Evolutionary conservation across 2,797 vertebrate genomes (phyloP).

Genomic region (Uromys caudimaculatus): DNA sequence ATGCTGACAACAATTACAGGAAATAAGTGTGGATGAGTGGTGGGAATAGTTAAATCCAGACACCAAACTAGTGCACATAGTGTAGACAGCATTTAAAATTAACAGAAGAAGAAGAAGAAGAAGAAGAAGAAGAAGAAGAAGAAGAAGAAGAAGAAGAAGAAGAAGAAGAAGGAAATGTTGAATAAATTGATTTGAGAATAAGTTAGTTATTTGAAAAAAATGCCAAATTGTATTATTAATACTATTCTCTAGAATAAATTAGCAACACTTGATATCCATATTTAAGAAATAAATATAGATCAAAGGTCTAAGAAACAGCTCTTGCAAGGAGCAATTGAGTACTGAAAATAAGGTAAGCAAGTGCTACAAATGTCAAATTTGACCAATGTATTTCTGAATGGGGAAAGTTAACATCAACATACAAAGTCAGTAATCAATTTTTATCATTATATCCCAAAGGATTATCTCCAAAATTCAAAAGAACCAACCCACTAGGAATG

Average conservation of each 20-base stretch:
- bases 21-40: not conserved
- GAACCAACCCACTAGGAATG: not conserved
- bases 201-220: not conserved
- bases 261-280: not conserved
- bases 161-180: not conserved
- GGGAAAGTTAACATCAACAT: not conserved
- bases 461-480: not conserved
- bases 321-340: not conserved
- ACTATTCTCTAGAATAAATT: not conserved
- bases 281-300: not conserved
- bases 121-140: no score
- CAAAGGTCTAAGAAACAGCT: not conserved
- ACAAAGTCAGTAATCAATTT: not conserved
- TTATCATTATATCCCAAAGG: not conserved
- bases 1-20: not conserved
- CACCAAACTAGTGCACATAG: not conserved
- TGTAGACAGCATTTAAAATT: not conserved
- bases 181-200: not conserved
- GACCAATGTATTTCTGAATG: not conserved
- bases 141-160: no score
- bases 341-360: not conserved
- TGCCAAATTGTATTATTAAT: not conserved
- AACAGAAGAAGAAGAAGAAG: not conserved
- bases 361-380: not conserved
- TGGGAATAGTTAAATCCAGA: not conserved